Conservation (phyloP, 2,888 invertebrate genomes). For the Amblyteles armatorius region DNA sequence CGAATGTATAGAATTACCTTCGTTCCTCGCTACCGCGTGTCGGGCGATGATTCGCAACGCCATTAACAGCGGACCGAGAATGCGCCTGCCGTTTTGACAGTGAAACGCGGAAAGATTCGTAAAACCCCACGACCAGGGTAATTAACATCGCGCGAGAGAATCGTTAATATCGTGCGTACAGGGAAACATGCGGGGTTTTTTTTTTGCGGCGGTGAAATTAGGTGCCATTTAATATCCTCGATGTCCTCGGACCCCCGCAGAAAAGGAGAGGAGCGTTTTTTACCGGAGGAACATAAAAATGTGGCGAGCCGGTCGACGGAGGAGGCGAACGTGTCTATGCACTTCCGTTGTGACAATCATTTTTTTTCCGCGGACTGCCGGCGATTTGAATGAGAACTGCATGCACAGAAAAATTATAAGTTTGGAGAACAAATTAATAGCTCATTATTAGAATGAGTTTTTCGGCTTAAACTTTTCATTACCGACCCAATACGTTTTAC, state of each 20-base stretch:
- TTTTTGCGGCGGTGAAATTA: slow-evolving; percentile 70
- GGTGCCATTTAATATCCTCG: slow-evolving; percentile 74
- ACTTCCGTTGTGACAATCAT: slow-evolving; percentile 19
- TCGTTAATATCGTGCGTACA: slow-evolving; percentile 55
- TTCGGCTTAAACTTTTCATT: too few species aligned
- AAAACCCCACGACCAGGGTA: slow-evolving; percentile 53
- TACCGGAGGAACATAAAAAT: slow-evolving; percentile 45
- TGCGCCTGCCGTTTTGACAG: slow-evolving; percentile 46
- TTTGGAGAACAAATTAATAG: too few species aligned
- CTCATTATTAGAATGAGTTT: too few species aligned
- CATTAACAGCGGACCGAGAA: slow-evolving; percentile 66
- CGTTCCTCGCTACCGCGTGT: not conserved
- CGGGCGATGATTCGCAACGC: slow-evolving; percentile 64
- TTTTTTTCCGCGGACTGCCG: not conserved
- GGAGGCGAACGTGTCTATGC: slow-evolving; percentile 28
- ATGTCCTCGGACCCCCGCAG: slow-evolving; percentile 73
- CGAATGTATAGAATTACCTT: not conserved
- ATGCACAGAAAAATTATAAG: too few species aligned
- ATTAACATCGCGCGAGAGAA: slow-evolving; percentile 58
- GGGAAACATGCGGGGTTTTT: slow-evolving; percentile 43
- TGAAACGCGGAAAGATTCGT: slow-evolving; percentile 52
- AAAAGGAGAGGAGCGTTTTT: not conserved
- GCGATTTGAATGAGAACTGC: too few species aligned
- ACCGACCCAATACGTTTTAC: too few species aligned
- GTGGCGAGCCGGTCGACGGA: slow-evolving; percentile 41